phyloP scores from a whole-genome alignment of 2,888 invertebrate species.

The Macrosoma leucophasiata region DNA sequence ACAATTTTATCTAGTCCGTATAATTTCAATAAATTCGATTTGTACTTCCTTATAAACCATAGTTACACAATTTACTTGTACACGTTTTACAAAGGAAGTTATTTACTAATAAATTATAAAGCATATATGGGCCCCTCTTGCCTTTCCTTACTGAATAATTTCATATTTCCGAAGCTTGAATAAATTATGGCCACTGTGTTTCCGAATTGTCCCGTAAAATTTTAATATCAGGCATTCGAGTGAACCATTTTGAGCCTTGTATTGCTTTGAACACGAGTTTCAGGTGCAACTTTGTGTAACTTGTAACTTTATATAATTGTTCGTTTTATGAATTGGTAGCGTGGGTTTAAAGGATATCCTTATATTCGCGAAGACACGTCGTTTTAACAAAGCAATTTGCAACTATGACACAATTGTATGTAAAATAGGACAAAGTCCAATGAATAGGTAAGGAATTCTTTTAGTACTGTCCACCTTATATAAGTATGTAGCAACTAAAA shows the following conservation, averaged over 20 bases:
- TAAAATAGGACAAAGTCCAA: conserved; percentile 18
- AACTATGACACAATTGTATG: conserved; percentile 45
- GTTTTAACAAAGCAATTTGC: conserved; percentile 54
- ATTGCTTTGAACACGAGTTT: conserved; percentile 12
- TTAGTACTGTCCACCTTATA: too few species aligned
- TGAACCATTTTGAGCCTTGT: conserved; percentile 19
- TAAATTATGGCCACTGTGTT: conserved; percentile 51
- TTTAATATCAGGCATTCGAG: conserved; percentile 50
- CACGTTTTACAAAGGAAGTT: conserved; percentile 26
- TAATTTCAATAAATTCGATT: too few species aligned
- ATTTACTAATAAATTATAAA: conserved; percentile 47
- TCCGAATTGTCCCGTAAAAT: conserved; percentile 47
- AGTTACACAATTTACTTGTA: conserved; percentile 15
- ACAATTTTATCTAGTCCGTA: too few species aligned
- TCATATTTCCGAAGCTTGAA: conserved; percentile 58
- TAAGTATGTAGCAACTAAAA: too few species aligned
- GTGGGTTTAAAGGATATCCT: conserved; percentile 67
- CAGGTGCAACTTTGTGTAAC: conserved; percentile 11
- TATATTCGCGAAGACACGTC: conserved; percentile 59
- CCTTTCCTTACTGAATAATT: conserved; percentile 58
- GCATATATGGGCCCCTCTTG: conserved; percentile 45
- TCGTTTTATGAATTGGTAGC: conserved; percentile 36
- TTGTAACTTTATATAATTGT: conserved; percentile 2
- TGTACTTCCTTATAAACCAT: conserved; percentile 26
- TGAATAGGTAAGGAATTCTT: too few species aligned